Evolutionary conservation across 2,888 invertebrate species (phyloP), one percentile per base, ranked within the genome.

Genomic region (Apomyelois bistriatella): DNA sequence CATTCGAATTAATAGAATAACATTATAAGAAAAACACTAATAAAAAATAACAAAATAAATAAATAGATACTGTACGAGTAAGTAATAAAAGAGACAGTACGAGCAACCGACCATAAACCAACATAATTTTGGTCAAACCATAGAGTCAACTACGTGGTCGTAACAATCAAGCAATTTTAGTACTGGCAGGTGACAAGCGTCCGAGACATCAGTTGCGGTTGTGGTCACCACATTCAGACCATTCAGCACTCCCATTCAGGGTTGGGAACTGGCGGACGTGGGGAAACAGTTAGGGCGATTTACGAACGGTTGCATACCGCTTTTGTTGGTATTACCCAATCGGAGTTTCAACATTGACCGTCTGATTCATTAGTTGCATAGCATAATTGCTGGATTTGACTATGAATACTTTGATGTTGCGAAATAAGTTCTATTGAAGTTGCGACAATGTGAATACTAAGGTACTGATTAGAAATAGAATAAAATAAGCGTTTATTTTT

Each of bases 251-350:
- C 22, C 22, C 3, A 22, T 32, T 32, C 10, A 10, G 7, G 32
- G 28, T 28, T 7, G 28, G 7, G 32, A 8, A 37, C 16, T 7
- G 15, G n/a, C 66, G 62, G 67, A 72, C 72, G 68, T 76, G 70
- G 67, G 65, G 66, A 66, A 68, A 60, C 71, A 70, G 69, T 74
- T 74, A 77, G 61, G 62, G 65, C 68, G 64, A 77, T 75, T 76
- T 74, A 66, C 67, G 61, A 64, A 64, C 54, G 56, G 56, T 58
- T 58, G 59, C 54, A 54, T 55, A 52, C 56, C 49, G 40, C 53
- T 52, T 47, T 40, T 61, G 58, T 36, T 52, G 22, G 28, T 40
- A 37, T 40, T 40, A 13, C 30, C 30, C 49, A 50, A 50, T 50
- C 30, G 32, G 16, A 50, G 40, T 40, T 32, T 28, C 30, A 13